Conservation (phyloP, 2,888 invertebrate species). For the Ophioninae sp. region DNA sequence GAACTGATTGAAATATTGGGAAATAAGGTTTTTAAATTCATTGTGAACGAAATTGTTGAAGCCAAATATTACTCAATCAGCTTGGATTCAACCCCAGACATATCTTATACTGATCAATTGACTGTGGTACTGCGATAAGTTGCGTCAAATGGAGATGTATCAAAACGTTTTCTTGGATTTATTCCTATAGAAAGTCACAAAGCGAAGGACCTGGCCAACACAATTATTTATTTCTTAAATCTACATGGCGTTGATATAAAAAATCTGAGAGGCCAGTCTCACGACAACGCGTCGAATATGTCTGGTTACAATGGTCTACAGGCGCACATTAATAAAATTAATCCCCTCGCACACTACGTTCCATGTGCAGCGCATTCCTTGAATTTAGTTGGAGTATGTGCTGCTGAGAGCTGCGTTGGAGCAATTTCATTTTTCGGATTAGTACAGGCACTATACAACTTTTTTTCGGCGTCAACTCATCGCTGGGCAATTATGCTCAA, state of each 20-base stretch:
- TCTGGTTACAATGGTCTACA: conserved; percentile 5
- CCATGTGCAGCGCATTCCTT: not conserved
- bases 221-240: not conserved
- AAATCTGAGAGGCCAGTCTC: conserved; percentile 4
- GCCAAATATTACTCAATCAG: conserved; percentile 61
- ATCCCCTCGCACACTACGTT: not conserved
- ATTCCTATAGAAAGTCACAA: conserved; percentile 6
- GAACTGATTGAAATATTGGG: conserved; percentile 2
- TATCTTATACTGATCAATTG: conserved; percentile 66
- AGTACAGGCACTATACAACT: not conserved
- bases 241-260: not conserved
- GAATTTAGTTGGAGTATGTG: not conserved
- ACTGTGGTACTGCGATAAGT: conserved; percentile 67
- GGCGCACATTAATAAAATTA: not conserved
- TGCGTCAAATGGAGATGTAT: not conserved
- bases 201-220: not conserved
- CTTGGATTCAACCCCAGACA: conserved; percentile 66
- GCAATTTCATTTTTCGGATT: not conserved
- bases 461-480: not conserved
- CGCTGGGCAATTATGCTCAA: not conserved
- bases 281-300: not conserved
- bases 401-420: not conserved
- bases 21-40: not conserved
- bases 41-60: not conserved
- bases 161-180: conserved; percentile 3